phyloP scores from a whole-genome alignment of 2,113 vertebrate species.

The Sceloporus tristichus region DNA sequence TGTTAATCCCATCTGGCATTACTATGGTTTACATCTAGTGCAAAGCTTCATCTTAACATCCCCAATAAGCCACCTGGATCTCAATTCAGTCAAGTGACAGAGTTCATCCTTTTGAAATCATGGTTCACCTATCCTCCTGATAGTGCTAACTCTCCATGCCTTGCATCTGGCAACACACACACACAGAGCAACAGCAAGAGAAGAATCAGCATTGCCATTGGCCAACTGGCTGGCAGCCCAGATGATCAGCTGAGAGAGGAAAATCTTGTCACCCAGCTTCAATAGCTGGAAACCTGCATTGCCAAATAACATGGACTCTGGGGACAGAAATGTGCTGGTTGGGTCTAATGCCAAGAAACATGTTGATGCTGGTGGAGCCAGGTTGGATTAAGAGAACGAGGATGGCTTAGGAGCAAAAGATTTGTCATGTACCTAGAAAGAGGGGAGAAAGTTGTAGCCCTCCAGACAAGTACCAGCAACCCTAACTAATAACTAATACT shows the following conservation, averaged over 20 bases:
- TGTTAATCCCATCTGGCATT: slow-evolving; percentile 52
- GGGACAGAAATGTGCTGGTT: neutral
- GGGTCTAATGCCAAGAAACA: neutral
- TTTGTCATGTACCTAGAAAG: neutral
- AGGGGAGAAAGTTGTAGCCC: no score
- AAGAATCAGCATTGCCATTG: neutral
- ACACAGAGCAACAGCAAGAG: no score
- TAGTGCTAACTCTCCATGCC: neutral
- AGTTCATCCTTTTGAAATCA: neutral
- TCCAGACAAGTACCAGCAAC: no score
- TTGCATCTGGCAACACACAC: neutral
- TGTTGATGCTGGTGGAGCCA: neutral
- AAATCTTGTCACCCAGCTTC: neutral
- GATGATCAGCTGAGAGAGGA: neutral
- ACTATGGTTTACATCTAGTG: slow-evolving; percentile 57
- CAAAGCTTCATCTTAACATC: slow-evolving; percentile 43
- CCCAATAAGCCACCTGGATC: slow-evolving; percentile 44
- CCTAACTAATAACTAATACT: no score
- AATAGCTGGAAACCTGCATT: neutral
- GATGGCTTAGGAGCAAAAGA: no score
- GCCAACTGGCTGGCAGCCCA: neutral
- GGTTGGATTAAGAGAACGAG: neutral
- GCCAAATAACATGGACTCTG: neutral
- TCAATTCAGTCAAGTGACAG: slow-evolving; percentile 36
- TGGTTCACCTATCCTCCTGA: slow-evolving; percentile 21